phyloP scores from a whole-genome alignment of 2,797 vertebrate species.

The Ataeniobius toweri region DNA sequence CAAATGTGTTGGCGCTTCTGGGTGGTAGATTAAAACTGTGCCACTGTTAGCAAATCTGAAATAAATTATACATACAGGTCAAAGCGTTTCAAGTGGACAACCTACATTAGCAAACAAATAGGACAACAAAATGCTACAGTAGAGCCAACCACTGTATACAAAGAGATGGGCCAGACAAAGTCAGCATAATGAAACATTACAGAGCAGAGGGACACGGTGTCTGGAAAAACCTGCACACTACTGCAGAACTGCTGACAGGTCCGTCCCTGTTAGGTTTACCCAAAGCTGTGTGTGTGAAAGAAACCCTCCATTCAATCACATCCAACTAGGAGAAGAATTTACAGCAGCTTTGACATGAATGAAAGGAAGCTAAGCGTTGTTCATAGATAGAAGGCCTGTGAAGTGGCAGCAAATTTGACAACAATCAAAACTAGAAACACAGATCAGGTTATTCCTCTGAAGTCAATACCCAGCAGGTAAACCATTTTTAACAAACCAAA shows the following conservation, averaged over 20 bases:
- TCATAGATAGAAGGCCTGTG: not conserved
- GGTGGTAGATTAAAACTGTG: not conserved
- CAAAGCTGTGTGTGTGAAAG: constrained; percentile 53
- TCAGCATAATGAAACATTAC: constrained; percentile 70
- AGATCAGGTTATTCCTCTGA: no score
- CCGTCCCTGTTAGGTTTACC: constrained; percentile 65
- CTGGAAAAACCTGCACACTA: constrained; percentile 50
- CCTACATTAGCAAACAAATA: constrained; percentile 6
- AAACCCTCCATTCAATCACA: constrained; percentile 36
- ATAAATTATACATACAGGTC: not conserved
- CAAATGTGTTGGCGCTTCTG: not conserved
- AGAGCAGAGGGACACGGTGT: constrained; percentile 51
- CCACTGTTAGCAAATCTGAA: not conserved
- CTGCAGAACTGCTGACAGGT: constrained; percentile 78
- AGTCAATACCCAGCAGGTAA: not conserved
- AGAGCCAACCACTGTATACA: constrained; percentile 51
- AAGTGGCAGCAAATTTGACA: not conserved
- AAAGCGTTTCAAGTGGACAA: not conserved
- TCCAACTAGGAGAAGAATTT: constrained; percentile 18
- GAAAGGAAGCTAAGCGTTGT: not conserved
- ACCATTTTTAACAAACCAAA: not conserved
- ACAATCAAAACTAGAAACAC: not conserved
- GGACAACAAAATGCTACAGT: constrained; percentile 26
- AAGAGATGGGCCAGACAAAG: constrained; percentile 58
- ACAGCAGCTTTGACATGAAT: not conserved